These are phyloP conservation scores for Merluccius polli DNA, from an alignment of 2,797 vertebrate species.

Conservation along the genomic window DNA sequence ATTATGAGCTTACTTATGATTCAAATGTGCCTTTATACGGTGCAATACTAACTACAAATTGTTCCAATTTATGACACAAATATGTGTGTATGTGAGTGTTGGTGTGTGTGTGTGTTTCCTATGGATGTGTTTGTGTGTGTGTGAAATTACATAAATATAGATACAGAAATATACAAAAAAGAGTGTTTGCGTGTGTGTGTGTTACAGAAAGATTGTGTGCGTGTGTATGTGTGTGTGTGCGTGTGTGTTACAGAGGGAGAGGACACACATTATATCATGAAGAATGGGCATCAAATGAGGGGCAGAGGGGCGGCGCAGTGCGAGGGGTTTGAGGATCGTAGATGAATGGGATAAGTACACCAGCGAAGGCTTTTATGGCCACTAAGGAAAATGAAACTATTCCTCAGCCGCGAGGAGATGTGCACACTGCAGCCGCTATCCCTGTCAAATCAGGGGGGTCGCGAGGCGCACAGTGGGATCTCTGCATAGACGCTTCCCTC, in stretches of 20 bases:
- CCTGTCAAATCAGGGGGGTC: slow-evolving; percentile 37
- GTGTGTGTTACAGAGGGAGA: neutral
- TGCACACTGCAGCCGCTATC: slow-evolving; percentile 36
- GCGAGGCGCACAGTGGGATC: slow-evolving; percentile 17
- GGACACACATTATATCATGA: neutral
- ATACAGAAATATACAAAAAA: too few relatives aligned
- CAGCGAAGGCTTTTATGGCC: slow-evolving; percentile 47
- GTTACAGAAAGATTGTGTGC: too few relatives aligned
- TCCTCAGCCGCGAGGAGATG: slow-evolving; percentile 48
- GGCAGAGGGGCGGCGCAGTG: neutral
- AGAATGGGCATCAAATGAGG: neutral
- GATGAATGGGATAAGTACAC: slow-evolving; percentile 48
- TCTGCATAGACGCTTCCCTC: slow-evolving; percentile 32
- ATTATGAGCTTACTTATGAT: too few relatives aligned
- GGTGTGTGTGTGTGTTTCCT: slow-evolving; percentile 8
- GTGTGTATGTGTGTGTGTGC: neutral
- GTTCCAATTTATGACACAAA: too few relatives aligned
- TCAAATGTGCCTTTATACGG: too few relatives aligned
- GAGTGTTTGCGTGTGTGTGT: too few relatives aligned
- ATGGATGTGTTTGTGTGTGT: neutral
- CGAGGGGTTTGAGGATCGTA: slow-evolving; percentile 38
- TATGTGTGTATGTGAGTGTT: neutral
- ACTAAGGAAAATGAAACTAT: slow-evolving; percentile 51
- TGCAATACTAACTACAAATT: too few relatives aligned
- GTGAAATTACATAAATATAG: too few relatives aligned